Evolutionary conservation across 2,888 invertebrate genomes (phyloP).

Genomic region (Neoscelio sp.): DNA sequence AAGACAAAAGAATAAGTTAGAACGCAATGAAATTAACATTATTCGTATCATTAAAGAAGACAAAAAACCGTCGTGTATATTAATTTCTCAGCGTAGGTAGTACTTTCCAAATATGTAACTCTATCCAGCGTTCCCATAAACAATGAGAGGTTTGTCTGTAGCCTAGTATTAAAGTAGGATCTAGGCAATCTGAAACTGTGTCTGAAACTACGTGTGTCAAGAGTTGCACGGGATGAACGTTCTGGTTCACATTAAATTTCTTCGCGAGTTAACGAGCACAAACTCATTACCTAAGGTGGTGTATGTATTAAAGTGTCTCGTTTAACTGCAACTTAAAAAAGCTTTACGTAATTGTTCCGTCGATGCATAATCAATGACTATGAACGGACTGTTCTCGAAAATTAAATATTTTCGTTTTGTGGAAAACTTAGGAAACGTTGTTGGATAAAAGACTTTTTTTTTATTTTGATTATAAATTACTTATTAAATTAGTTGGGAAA

Average conservation of each 20-base stretch:
- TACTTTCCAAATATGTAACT: constrained; percentile 1
- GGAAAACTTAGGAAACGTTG: too few relatives aligned
- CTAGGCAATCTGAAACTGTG: constrained; percentile 22
- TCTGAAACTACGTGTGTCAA: constrained; percentile 9
- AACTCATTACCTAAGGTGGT: background rate
- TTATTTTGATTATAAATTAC: too few relatives aligned
- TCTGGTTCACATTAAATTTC: constrained; percentile 24
- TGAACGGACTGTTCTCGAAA: too few relatives aligned
- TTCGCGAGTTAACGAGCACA: constrained; percentile 7
- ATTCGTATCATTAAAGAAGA: too few relatives aligned
- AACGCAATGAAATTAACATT: too few relatives aligned
- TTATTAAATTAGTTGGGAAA: too few relatives aligned
- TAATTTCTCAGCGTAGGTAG: background rate
- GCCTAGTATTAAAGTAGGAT: constrained; percentile 10
- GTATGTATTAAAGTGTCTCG: constrained; percentile 6
- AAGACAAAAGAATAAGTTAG: too few relatives aligned
- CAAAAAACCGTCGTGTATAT: background rate
- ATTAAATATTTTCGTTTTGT: too few relatives aligned
- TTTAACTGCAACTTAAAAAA: background rate
- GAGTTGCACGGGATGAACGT: background rate
- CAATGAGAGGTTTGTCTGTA: constrained; percentile 2
- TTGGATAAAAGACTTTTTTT: too few relatives aligned
- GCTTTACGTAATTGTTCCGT: constrained; percentile 16
- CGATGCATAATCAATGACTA: constrained; percentile 9
- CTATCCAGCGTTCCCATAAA: background rate